Base-by-base conservation (phyloP, 2,888 invertebrate species). In the Arctia plantaginis region DNA sequence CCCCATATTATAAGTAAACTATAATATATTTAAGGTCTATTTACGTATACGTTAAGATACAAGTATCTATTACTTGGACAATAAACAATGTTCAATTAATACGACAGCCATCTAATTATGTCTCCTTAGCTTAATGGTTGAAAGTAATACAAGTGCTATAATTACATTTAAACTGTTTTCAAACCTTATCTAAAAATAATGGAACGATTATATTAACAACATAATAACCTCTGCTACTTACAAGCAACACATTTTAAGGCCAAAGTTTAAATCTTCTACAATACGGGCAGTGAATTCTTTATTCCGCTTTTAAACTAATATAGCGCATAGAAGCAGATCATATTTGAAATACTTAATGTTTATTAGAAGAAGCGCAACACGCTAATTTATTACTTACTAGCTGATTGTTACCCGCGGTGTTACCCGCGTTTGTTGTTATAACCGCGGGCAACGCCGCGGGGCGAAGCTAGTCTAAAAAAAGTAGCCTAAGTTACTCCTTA, bases 91-190 rank as follows among this genome's bases (percentile, higher is more conserved):
- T 27, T 66, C 18, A 39, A 39, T 66, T 12, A 66, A n/a, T 66
- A n/a, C 27, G 41, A 41, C 41, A 18, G 41, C 66, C 27, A 8
- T 3, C 18, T 66, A 44, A 27, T 30, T 30, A 44, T 44, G 10
- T 27, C 20, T 20, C 27, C 30, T 67, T 30, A 18, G 8, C 66
- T 30, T 67, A 67, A 67, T 44, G 18, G 44, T 41, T 30, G 30
- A 30, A 44, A 41, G 30, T 27, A 66, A 27, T 27, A 18, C 18
- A 30, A 20, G 41, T 20, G 15, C 66, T 44, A 27, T 66, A 27
- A 66, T 66, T 66, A 66, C 41, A 66, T 15, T 66, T 30, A 30
- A 67, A 67, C 44, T 67, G 66, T 44, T 67, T 44, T 27, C 41
- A 44, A 66, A 44, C 66, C 7, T 15, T 66, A 20, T 41, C 12